These are phyloP conservation scores for Leptosomus discolor DNA, from an alignment of 2,113 vertebrate genomes.

Conservation along the genomic window DNA sequence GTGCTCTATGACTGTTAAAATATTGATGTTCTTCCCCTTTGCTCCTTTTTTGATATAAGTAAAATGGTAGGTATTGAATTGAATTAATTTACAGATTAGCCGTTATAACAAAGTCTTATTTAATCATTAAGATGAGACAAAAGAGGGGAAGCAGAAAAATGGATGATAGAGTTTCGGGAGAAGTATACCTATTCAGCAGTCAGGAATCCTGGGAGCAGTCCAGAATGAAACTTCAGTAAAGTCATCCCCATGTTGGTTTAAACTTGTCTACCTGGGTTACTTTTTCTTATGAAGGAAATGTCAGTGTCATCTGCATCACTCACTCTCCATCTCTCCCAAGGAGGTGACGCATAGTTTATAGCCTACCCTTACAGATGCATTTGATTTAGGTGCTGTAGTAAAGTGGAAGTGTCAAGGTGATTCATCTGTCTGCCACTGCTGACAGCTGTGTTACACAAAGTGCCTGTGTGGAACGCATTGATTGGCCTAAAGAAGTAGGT, in stretches of 20 bases:
- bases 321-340: background rate
- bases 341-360: slow-evolving; percentile 1
- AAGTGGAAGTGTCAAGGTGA: slow-evolving; percentile 48
- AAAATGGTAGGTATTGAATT: slow-evolving; percentile 18
- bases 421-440: background rate
- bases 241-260: background rate
- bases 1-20: background rate
- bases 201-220: background rate
- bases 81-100: slow-evolving; percentile 36
- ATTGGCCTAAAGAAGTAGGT: background rate
- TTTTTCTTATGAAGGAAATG: slow-evolving; percentile 3
- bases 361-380: slow-evolving; percentile 22
- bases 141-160: background rate
- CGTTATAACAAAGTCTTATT: slow-evolving; percentile 19
- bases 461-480: background rate
- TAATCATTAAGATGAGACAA: background rate
- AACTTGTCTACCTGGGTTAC: background rate
- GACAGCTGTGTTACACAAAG: slow-evolving; percentile 10
- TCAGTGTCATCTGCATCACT: background rate
- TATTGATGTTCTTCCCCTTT: slow-evolving; percentile 20
- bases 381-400: slow-evolving; percentile 41
- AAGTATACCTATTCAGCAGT: background rate
- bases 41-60: background rate
- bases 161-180: background rate
- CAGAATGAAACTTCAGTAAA: background rate